These are phyloP conservation scores for Zoanthus sociatus DNA, from an alignment of 92 coral and sea anemone genomes.

Conservation along the genomic window DNA sequence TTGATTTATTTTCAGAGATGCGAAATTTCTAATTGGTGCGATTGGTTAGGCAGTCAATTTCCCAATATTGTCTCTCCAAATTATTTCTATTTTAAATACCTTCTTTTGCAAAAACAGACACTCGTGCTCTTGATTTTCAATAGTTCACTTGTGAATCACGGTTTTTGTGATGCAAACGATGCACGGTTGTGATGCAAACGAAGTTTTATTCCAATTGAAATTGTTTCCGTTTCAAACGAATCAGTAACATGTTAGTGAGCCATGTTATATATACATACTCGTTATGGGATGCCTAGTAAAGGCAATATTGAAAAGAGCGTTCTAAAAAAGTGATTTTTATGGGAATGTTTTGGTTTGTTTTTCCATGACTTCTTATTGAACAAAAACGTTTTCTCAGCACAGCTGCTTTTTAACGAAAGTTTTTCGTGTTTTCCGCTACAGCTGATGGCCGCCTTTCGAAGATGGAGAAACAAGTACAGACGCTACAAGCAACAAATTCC, in stretches of 20 bases:
- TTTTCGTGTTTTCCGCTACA: constrained; percentile 39
- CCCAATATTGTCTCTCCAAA: not conserved
- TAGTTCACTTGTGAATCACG: not conserved
- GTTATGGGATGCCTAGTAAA: not conserved
- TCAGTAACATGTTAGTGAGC: too few relatives aligned
- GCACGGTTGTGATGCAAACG: too few relatives aligned
- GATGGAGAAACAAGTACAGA: constrained; percentile 92
- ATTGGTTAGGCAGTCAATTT: not conserved
- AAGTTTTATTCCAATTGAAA: not conserved
- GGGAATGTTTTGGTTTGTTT: not conserved
- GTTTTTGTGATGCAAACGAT: constrained; percentile 8
- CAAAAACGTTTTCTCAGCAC: not conserved
- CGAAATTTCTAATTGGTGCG: not conserved
- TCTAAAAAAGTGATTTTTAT: too few relatives aligned
- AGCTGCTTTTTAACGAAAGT: not conserved
- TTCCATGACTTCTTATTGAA: not conserved
- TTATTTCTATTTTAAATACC: not conserved
- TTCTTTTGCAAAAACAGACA: not conserved
- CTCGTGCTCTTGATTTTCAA: not conserved
- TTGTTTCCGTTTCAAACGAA: not conserved
- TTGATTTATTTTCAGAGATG: not conserved
- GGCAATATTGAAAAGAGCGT: not conserved
- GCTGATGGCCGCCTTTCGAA: constrained; percentile 96
- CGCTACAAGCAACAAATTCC: constrained; percentile 88
- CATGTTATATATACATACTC: not conserved